phyloP scores from a whole-genome alignment of 2,113 vertebrate genomes.

The Hassar affinis region DNA sequence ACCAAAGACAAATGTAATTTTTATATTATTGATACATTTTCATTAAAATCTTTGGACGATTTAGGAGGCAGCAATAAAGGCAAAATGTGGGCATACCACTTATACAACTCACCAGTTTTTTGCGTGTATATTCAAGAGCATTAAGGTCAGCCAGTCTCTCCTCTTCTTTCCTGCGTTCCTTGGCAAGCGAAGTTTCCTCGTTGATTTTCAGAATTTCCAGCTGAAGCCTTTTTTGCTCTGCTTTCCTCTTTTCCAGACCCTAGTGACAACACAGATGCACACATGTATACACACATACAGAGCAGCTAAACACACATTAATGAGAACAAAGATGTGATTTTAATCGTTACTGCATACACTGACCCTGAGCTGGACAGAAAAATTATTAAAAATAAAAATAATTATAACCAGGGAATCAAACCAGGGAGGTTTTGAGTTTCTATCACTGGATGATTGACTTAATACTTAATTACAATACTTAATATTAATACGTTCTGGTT shows the following conservation, averaged over 20 bases:
- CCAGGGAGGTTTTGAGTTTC: background rate
- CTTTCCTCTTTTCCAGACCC: slow-evolving; percentile 73
- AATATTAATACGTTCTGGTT: background rate
- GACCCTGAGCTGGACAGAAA: background rate
- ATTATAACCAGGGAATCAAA: too few relatives aligned
- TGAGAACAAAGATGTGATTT: background rate
- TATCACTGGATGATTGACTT: background rate
- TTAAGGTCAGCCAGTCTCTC: slow-evolving; percentile 75
- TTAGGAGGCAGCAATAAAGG: too few relatives aligned
- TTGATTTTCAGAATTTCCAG: slow-evolving; percentile 79
- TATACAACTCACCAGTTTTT: slow-evolving; percentile 81
- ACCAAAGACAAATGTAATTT: too few relatives aligned
- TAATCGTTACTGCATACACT: background rate
- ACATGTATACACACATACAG: background rate
- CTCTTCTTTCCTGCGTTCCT: slow-evolving; percentile 70
- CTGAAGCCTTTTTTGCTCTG: slow-evolving; percentile 74
- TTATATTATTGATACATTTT: too few relatives aligned
- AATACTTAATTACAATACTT: background rate
- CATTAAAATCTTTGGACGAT: too few relatives aligned
- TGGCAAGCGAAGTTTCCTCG: slow-evolving; percentile 69
- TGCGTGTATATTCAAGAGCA: slow-evolving; percentile 75
- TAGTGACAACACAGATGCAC: slow-evolving; percentile 49
- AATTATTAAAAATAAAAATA: background rate
- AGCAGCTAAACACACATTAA: background rate
- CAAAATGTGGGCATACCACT: too few relatives aligned